phyloP scores from a whole-genome alignment of 2,888 invertebrate genomes.

The Caradrina clavipalpis region DNA sequence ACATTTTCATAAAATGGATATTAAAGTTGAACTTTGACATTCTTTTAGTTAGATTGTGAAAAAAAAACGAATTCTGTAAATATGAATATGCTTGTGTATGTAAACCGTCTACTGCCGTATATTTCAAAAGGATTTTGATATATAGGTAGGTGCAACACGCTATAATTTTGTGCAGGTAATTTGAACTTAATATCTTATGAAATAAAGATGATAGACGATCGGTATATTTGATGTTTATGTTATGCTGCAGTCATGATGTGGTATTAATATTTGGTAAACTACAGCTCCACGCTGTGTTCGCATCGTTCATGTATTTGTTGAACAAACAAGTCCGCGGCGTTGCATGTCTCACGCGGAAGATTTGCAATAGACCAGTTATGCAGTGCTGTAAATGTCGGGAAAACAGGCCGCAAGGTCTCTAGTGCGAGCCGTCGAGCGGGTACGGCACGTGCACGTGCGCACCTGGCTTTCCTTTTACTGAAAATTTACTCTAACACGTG shows the following conservation, averaged over 20 bases:
- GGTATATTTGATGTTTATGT: slow-evolving; percentile 10
- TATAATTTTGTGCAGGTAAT: too few relatives aligned
- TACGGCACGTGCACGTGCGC: slow-evolving; percentile 18
- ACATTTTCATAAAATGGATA: neutral
- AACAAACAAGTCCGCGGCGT: slow-evolving; percentile 52
- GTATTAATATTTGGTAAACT: neutral
- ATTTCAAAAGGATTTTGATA: slow-evolving; percentile 1
- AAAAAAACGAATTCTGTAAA: neutral
- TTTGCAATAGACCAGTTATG: slow-evolving; percentile 67
- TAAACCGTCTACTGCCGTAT: neutral
- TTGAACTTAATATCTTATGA: neutral
- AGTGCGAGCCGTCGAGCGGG: slow-evolving; percentile 17
- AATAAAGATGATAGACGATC: neutral
- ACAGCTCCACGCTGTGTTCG: slow-evolving; percentile 2
- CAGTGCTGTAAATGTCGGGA: slow-evolving; percentile 68
- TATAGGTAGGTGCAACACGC: too few relatives aligned
- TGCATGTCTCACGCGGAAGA: slow-evolving; percentile 68
- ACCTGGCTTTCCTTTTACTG: slow-evolving; percentile 32
- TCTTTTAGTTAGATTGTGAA: neutral
- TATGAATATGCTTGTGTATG: neutral
- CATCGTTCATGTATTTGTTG: slow-evolving; percentile 40
- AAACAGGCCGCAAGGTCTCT: slow-evolving; percentile 68
- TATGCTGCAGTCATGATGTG: neutral
- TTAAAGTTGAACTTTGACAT: neutral
- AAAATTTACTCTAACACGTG: slow-evolving; percentile 34